phyloP scores from a whole-genome alignment of 1,140 invertebrate species.

The Macrotrachela quadricornifera region DNA sequence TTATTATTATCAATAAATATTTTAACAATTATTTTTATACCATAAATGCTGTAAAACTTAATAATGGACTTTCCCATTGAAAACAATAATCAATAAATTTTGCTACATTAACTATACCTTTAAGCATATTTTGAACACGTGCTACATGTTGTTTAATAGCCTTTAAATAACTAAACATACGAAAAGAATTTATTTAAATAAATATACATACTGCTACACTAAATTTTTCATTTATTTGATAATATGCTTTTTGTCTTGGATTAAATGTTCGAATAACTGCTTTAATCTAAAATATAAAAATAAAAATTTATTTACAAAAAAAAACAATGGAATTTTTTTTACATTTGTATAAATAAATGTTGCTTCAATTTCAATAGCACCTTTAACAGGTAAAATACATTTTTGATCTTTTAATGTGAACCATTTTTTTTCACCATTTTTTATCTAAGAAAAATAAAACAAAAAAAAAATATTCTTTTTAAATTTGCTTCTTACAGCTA shows the following conservation, averaged over 20 bases:
- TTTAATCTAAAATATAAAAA: constrained; percentile 38
- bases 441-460: constrained; percentile 37
- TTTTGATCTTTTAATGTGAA: constrained; percentile 92
- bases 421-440: constrained; percentile 77
- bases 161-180: constrained; percentile 15
- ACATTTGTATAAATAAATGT: constrained; percentile 72
- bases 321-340: constrained; percentile 22
- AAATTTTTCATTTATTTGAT: constrained; percentile 78
- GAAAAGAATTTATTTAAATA: not conserved
- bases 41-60: constrained; percentile 62
- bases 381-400: constrained; percentile 60
- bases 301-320: not conserved
- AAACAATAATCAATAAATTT: constrained; percentile 85
- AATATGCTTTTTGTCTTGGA: constrained; percentile 81
- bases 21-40: constrained; percentile 24
- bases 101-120: constrained; percentile 64
- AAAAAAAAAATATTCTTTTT: not conserved
- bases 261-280: constrained; percentile 73
- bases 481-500: constrained; percentile 25
- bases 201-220: constrained; percentile 47
- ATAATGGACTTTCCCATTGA: constrained; percentile 78
- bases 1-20: no score
- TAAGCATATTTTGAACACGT: constrained; percentile 64
- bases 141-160: constrained; percentile 79
- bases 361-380: constrained; percentile 79